These are phyloP conservation scores for Phaethornis superciliosus DNA, from an alignment of 2,113 vertebrate species.

Conservation along the genomic window DNA sequence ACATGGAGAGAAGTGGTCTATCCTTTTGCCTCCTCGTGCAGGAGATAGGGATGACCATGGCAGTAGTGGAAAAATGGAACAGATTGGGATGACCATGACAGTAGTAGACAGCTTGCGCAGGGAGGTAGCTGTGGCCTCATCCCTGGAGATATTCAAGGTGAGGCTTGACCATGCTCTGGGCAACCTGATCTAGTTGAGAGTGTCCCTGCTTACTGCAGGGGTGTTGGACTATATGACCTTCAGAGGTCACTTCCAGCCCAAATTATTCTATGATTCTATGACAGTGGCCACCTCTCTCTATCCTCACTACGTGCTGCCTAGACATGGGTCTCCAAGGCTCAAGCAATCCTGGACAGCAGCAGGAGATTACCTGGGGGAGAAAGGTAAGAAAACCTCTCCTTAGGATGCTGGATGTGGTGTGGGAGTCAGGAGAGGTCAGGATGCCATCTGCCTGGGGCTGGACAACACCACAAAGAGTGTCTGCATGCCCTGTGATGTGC, in stretches of 20 bases:
- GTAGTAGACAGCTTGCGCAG: no score
- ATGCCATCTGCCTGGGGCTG: not conserved
- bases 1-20: no score
- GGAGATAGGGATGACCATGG: not conserved
- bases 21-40: not conserved
- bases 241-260: no score
- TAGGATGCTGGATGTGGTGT: not conserved
- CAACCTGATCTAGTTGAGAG: no score
- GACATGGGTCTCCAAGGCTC: not conserved
- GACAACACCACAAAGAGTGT: accelerated
- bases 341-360: accelerated
- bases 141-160: no score
- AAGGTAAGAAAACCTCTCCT: not conserved
- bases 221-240: no score
- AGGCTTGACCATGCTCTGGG: no score
- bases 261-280: no score
- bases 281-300: not conserved
- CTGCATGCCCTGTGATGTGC: not conserved
- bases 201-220: no score
- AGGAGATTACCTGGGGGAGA: accelerated
- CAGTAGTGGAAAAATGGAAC: no score
- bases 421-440: not conserved
- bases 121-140: no score
- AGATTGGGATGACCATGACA: not conserved
- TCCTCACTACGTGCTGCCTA: not conserved